These are phyloP conservation scores for Rhabditophanes sp. DNA, from an alignment of 2,888 invertebrate species.

Conservation along the genomic window DNA sequence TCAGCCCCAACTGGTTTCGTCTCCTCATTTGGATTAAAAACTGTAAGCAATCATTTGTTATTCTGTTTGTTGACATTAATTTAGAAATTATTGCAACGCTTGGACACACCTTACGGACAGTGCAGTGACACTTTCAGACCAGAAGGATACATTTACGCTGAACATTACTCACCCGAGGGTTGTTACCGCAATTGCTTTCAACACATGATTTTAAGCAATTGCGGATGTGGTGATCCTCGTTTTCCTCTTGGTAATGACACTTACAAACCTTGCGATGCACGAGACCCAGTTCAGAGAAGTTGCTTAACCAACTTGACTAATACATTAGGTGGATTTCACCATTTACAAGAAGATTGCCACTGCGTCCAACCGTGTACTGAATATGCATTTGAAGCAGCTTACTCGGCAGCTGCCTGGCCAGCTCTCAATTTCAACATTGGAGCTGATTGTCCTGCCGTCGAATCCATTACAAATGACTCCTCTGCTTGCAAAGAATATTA, in stretches of 20 bases:
- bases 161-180: slow-evolving; percentile 43
- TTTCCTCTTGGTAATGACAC: slow-evolving; percentile 35
- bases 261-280: slow-evolving; percentile 26
- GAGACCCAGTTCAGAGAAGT: slow-evolving; percentile 19
- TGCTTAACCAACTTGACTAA: slow-evolving; percentile 33
- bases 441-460: slow-evolving; percentile 30
- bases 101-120: slow-evolving; percentile 39
- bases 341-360: slow-evolving; percentile 27
- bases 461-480: slow-evolving; percentile 32
- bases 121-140: slow-evolving; percentile 40
- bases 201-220: slow-evolving; percentile 31
- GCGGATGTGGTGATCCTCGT: slow-evolving; percentile 42
- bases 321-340: slow-evolving; percentile 36
- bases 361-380: slow-evolving; percentile 35
- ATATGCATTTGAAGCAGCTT: slow-evolving; percentile 42
- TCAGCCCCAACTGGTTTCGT: slow-evolving; percentile 42
- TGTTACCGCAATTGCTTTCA: slow-evolving; percentile 44
- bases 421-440: slow-evolving; percentile 40
- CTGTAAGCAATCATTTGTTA: slow-evolving; percentile 13
- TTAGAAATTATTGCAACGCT: slow-evolving; percentile 38
- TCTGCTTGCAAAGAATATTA: slow-evolving; percentile 40
- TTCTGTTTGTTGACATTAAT: slow-evolving; percentile 6
- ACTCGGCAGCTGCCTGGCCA: slow-evolving; percentile 44
- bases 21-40: slow-evolving; percentile 44
- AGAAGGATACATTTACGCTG: slow-evolving; percentile 40